These are phyloP conservation scores for Panthera leo DNA, from an alignment of 2,113 vertebrate species.

Conservation along the genomic window DNA sequence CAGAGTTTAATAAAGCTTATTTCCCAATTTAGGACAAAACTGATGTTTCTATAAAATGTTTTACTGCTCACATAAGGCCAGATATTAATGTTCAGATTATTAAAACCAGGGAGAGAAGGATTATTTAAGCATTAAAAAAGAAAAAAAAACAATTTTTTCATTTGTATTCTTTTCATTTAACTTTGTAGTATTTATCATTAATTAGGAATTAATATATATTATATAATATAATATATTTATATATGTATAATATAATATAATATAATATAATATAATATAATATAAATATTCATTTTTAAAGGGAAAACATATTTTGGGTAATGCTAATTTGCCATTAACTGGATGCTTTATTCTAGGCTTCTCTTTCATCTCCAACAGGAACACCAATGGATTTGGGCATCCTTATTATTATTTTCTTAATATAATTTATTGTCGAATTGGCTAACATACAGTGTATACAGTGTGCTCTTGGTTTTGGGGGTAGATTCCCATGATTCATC, in stretches of 20 bases:
- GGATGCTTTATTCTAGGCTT: background rate
- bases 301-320: background rate
- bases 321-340: background rate
- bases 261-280: too few relatives aligned
- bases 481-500: too few relatives aligned
- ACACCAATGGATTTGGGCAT: background rate
- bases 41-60: background rate
- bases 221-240: too few relatives aligned
- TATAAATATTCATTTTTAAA: background rate
- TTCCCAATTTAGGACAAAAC: background rate
- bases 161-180: conserved; percentile 1
- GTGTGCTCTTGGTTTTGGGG: too few relatives aligned
- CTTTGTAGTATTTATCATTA: background rate
- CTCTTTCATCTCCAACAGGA: background rate
- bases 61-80: background rate
- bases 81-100: background rate
- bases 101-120: background rate
- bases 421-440: too few relatives aligned
- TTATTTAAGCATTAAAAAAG: background rate
- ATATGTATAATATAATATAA: too few relatives aligned
- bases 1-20: background rate
- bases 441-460: too few relatives aligned
- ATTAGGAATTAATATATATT: background rate
- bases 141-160: background rate
- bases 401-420: too few relatives aligned